Base-by-base conservation (phyloP, 2,888 invertebrate species). In the Philhelius pedissequus region DNA sequence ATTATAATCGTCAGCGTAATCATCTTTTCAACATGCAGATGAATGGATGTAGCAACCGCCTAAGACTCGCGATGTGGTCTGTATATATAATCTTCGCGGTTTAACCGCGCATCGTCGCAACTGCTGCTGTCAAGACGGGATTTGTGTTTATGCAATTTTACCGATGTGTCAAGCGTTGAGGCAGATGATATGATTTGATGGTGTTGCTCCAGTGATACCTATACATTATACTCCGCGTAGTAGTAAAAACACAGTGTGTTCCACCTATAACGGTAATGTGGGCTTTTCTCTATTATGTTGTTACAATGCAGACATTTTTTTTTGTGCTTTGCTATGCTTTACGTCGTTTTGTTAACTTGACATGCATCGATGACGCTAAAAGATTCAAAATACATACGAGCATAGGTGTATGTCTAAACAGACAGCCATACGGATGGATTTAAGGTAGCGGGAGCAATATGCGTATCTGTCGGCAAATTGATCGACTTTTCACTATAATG, bases 81-180 rank as follows among this genome's bases (percentile, higher is more conserved):
- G 64, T 64, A 56, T 56, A 75, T 64, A 56, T 56, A 75, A 64
- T 74, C 58, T 68, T 73, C 7, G 25, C 9, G 66, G 43, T 43
- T 45, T 22, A 43, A 43, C 56, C 25, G 48, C 38, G 20, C 45
- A 9, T n/a, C 32, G 9, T 32, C 35, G 2, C 6, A 38, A 40
- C 40, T 18, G 13, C 27, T n/a, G 18, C 40, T 35, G 30, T 18
- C 38, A 78, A 78, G 74, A 75, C 62, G 66, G 22, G 22, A 48
- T 60, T 60, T 74, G 64, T 77, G 70, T 79, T 83, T 83, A 79
- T 83, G 83, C 83, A 83, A 83, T 83, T 83, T 83, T 74, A 69
- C 40, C 79, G 79, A 83, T 83, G 83, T 83, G 83, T 83, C 83
- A 83, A 83, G 83, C 83, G 83, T 83, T 79, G 83, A 83, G 74